phyloP scores from a whole-genome alignment of 2,113 vertebrate genomes.

The Leucopsar rothschildi region DNA sequence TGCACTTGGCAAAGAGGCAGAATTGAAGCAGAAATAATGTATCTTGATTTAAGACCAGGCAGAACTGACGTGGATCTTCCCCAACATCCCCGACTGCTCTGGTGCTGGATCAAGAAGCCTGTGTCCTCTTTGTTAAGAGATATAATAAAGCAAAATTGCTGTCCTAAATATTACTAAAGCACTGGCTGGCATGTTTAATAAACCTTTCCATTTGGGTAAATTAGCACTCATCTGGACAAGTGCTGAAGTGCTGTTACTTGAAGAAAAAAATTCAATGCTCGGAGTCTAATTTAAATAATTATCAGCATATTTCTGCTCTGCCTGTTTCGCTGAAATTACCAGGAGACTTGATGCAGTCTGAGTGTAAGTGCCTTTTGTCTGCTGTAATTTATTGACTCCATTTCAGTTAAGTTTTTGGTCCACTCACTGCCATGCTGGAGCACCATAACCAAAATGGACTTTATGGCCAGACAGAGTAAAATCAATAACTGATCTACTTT shows the following conservation, averaged over 20 bases:
- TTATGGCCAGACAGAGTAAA: neutral
- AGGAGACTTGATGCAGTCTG: constrained; percentile 51
- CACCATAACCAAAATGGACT: neutral
- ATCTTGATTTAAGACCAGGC: neutral
- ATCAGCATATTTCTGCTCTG: constrained; percentile 68
- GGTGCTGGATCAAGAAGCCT: constrained; percentile 20
- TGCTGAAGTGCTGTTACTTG: constrained; percentile 69
- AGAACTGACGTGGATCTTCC: neutral
- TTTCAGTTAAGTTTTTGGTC: constrained; percentile 57
- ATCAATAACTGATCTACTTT: neutral
- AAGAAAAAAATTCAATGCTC: constrained; percentile 49
- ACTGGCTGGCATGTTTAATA: constrained; percentile 71
- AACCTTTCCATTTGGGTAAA: constrained; percentile 74
- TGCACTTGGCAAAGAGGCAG: neutral
- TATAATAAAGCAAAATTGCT: constrained; percentile 68
- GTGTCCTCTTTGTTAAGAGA: constrained; percentile 57
- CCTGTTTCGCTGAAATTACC: constrained; percentile 63
- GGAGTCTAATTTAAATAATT: constrained; percentile 71
- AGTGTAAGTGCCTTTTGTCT: constrained; percentile 60
- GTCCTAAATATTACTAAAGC: constrained; percentile 72
- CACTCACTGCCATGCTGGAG: neutral
- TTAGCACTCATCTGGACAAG: constrained; percentile 73
- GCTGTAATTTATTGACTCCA: constrained; percentile 61
- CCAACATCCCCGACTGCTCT: neutral
- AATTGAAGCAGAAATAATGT: neutral